Evolutionary conservation across 2,797 vertebrate species (phyloP), one percentile per base, ranked within the genome.

Genomic region (Enteromius radiatus): DNA sequence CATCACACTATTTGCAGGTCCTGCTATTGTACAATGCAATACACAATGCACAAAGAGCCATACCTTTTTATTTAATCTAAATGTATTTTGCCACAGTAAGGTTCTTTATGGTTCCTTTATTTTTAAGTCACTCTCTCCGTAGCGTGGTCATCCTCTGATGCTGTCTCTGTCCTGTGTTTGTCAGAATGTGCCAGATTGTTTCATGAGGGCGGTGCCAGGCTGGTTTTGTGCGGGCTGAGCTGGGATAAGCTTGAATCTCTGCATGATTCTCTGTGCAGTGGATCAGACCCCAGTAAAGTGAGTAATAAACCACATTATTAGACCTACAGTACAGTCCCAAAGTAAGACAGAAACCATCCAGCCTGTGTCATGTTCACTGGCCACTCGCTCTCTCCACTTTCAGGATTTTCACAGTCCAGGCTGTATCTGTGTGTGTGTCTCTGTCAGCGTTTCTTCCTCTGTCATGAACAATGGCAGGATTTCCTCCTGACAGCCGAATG

Each of bases 191-290:
- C 97, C 77, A 94, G 92, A 14, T 93, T 97, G 82, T 97, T 99
- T 90, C 97, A 99, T 6, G 82, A 92, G 19, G 96, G 95, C 1
- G 98, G 98, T 19, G 97, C 97, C 19, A 95, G 97, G 70, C 92
- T 99, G 79, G 94, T 99, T 86, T 87, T 99, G 26, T 98, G 98
- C 85, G 97, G 97, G 11, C 95, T 93, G 14, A 95, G 91, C 64
- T 96, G 96, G 97, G 97, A 99, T 77, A 96, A 97, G 59, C 91
- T 99, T 56, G 96, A 99, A 91, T 95, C 91, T 41, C 92, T 99
- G 38, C 93, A 95, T 17, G 96, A 97, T 36, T 91, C 95, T 67
- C 90, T 99, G 89, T 95, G 93, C 19, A 94, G 86, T 0, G 94
- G 92, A 15, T 94, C 96, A 65, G 97, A 99, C 85, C 97, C 96